Evolutionary conservation across 2,888 invertebrate genomes (phyloP).

Genomic region (Aleiodes testaceus): DNA sequence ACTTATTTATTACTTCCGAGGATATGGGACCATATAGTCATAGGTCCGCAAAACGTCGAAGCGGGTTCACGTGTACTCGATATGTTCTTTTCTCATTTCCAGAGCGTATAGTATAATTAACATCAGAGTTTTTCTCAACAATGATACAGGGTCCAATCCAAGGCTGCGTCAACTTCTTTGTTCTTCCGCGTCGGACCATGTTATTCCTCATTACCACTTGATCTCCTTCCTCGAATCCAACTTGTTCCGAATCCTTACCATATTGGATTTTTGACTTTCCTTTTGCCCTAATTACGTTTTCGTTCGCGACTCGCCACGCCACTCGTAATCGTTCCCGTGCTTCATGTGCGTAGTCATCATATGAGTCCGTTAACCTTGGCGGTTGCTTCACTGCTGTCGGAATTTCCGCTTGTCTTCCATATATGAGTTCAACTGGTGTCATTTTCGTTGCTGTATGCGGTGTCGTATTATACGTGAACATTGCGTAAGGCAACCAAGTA

Average conservation of each 20-base stretch:
- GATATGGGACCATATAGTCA: too few relatives aligned
- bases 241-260: slow-evolving; percentile 45
- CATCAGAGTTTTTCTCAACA: background rate
- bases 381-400: slow-evolving; percentile 52
- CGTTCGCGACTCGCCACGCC: slow-evolving; percentile 51
- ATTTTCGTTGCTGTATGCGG: slow-evolving; percentile 42
- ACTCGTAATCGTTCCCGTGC: slow-evolving; percentile 52
- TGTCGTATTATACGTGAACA: slow-evolving; percentile 50
- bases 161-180: too few relatives aligned
- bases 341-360: slow-evolving; percentile 54
- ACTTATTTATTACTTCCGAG: too few relatives aligned
- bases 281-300: slow-evolving; percentile 54
- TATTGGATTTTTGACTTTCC: slow-evolving; percentile 52
- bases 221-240: slow-evolving; percentile 46
- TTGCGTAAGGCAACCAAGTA: slow-evolving; percentile 49
- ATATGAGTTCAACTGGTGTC: slow-evolving; percentile 32
- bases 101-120: background rate
- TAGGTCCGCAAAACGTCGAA: background rate
- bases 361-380: slow-evolving; percentile 57
- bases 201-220: slow-evolving; percentile 39
- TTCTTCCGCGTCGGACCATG: too few relatives aligned
- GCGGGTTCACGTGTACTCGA: background rate
- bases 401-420: slow-evolving; percentile 32
- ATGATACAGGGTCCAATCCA: background rate
- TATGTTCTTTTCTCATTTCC: background rate